Base-by-base conservation (phyloP, 2,113 vertebrate genomes). In the Lagopus leucura region DNA sequence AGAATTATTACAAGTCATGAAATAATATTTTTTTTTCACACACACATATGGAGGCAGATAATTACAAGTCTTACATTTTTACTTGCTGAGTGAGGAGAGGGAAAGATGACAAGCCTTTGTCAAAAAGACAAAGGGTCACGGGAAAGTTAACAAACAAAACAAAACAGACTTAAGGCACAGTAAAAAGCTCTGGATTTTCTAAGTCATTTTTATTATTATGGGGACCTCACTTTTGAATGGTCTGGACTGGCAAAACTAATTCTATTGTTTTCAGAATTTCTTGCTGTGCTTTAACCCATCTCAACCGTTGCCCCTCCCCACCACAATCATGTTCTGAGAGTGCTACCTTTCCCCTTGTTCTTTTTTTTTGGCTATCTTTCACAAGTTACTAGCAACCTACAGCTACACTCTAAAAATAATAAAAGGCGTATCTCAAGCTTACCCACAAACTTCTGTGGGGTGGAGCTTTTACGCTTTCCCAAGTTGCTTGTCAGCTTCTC, bases 361-460 rank as follows among this genome's bases (percentile, higher is more conserved):
- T 50, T 16, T 30, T 52, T 78, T 86, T 74, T 63, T 70, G 47
- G 30, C 48, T 66, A 1, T 28, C 76, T 28, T 45, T 88, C 43
- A 61, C n/a, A 78, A 50, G 64, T 25, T 50, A 75, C 45, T 85
- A 36, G 24, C 70, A 74, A 57, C n/a, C 72, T 84, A 21, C 4
- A 54, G 22, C 81, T 88, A 77, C 0, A 4, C 14, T 47, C 74
- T 75, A 52, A 48, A 89, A 94, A 72, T 54, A 95, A 96, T 48
- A 92, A 96, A 97, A 96, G 82, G 88, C 15, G 79, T 93, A 83
- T 95, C 91, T 83, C 48, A 93, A 92, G 98, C 99, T 98, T 98
- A 99, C 99, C 99, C 97, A 99, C 98, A 98, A 99, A 99, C 97
- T 99, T 99, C 97, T 99, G 99, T 92, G 99, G 99, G 70, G 98